phyloP scores from a whole-genome alignment of 2,113 vertebrate species.

The Zingel zingel region DNA sequence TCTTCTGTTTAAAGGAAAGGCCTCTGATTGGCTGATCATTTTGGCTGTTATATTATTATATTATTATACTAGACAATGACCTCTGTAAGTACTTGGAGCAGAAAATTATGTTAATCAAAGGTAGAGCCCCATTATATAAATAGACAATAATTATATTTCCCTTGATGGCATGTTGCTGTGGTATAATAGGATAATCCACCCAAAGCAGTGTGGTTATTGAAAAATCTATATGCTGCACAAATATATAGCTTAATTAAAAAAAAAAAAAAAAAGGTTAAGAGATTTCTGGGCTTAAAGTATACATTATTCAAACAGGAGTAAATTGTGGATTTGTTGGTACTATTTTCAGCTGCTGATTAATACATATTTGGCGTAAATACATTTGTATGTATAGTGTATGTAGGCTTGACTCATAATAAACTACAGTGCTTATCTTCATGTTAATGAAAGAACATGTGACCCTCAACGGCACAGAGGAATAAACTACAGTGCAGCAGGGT shows the following conservation, averaged over 20 bases:
- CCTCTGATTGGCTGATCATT: background rate
- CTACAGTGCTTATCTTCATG: background rate
- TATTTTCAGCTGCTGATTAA: background rate
- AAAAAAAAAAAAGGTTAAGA: background rate
- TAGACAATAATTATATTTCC: background rate
- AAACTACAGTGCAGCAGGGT: background rate
- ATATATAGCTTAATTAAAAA: no score
- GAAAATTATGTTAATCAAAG: conserved; percentile 1
- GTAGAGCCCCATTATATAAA: background rate
- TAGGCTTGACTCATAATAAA: background rate
- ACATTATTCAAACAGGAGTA: background rate
- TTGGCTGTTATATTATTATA: no score
- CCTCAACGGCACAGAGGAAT: background rate
- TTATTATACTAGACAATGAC: no score
- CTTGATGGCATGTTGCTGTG: background rate
- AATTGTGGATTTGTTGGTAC: background rate
- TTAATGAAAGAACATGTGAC: background rate
- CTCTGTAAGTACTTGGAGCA: background rate
- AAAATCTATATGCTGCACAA: background rate
- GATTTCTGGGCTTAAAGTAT: background rate
- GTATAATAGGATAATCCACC: background rate
- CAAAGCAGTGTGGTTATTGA: background rate
- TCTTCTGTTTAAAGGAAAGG: background rate
- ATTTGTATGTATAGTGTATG: background rate
- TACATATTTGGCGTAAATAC: background rate